These are phyloP conservation scores for Tromatobia lineatoria DNA, from an alignment of 2,888 invertebrate species.

Conservation along the genomic window DNA sequence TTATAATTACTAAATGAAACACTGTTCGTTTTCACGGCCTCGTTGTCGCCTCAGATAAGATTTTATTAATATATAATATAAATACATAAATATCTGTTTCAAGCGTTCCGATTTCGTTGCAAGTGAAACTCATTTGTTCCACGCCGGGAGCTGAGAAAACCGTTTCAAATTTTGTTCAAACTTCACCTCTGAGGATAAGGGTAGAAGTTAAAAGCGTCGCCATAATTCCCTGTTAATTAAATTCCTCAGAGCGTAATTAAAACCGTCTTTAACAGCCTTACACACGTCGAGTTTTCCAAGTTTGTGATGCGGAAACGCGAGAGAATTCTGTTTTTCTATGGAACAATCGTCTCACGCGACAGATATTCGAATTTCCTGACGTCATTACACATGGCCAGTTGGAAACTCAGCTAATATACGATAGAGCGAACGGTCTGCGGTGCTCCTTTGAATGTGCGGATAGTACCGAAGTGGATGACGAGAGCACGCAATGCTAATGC, in stretches of 20 bases:
- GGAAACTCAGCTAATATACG: constrained; percentile 18
- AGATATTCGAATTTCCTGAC: constrained; percentile 20
- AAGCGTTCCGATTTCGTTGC: too few species aligned
- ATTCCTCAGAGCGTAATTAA: not conserved
- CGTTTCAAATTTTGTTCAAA: too few species aligned
- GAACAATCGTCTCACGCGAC: constrained; percentile 30
- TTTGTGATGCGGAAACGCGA: not conserved
- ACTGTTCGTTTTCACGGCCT: too few species aligned
- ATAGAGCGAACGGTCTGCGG: constrained; percentile 14
- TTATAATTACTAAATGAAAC: too few species aligned
- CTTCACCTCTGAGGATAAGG: too few species aligned
- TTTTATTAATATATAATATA: too few species aligned
- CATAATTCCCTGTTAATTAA: not conserved
- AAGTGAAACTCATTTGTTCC: too few species aligned
- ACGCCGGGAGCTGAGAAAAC: too few species aligned
- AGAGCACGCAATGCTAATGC: constrained; percentile 11
- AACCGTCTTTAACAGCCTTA: not conserved
- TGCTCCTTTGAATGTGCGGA: constrained; percentile 22
- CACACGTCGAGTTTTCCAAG: not conserved
- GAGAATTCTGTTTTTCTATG: not conserved
- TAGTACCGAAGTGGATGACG: constrained; percentile 1
- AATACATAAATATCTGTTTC: too few species aligned
- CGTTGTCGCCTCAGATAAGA: too few species aligned
- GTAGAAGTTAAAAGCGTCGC: not conserved
- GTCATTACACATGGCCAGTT: constrained; percentile 2